Percentiles rank a stretch among this genome's conserved stretches.
Conservation (phyloP, 1,140 invertebrate genomes). For the Drosophila busckii region DNA sequence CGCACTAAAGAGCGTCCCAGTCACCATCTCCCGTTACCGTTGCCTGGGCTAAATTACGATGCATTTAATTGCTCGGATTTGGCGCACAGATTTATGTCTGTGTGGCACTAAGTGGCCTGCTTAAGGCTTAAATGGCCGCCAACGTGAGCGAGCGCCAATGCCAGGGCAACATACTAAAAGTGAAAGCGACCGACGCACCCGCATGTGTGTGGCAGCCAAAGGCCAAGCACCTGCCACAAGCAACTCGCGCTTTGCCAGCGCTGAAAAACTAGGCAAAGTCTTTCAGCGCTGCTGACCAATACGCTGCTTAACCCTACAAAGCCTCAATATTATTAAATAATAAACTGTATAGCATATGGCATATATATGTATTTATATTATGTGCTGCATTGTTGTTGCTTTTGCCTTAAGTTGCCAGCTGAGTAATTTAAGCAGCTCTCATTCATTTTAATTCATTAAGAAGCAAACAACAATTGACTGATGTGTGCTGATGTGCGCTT, state of each 20-base stretch:
- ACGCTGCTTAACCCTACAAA: too few species aligned
- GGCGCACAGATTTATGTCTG: conserved; percentile 74
- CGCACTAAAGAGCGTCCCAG: conserved; percentile 59
- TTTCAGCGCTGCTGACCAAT: too few species aligned
- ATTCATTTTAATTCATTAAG: too few species aligned
- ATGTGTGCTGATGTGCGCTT: too few species aligned
- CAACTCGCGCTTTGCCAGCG: background rate
- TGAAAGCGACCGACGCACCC: conserved; percentile 46
- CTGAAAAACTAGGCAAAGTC: conserved; percentile 18
- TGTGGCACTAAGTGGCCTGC: conserved; percentile 73
- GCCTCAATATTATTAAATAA: too few species aligned
- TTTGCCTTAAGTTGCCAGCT: too few species aligned
- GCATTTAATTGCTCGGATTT: conserved; percentile 77
- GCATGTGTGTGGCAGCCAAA: background rate
- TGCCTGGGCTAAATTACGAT: conserved; percentile 67
- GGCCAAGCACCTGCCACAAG: too few species aligned
- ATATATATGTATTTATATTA: too few species aligned
- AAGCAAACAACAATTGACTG: too few species aligned
- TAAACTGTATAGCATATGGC: too few species aligned
- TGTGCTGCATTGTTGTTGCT: too few species aligned
- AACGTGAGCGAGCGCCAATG: conserved; percentile 48
- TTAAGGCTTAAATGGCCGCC: conserved; percentile 75
- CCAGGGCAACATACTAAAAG: conserved; percentile 43
- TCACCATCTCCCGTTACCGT: too few species aligned
- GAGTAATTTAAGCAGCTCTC: background rate